Base-by-base conservation (phyloP, 2,797 vertebrate species). In the Scleropages formosus region DNA sequence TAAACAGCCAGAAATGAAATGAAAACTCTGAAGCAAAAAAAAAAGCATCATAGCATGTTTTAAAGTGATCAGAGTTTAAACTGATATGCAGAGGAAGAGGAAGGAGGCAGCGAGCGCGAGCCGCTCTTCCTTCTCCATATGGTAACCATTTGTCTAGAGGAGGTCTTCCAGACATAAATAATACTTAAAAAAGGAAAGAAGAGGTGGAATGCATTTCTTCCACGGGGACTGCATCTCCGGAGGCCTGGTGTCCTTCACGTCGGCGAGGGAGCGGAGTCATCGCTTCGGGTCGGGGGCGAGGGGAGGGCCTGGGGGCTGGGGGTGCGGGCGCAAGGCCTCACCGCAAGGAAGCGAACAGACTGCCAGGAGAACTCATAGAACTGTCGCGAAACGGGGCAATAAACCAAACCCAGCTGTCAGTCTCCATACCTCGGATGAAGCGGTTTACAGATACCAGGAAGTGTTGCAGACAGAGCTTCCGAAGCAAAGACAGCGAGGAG, bases 101-200 rank as follows among this genome's bases (percentile, higher is more conserved):
- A 69, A 51, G 46, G 8, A 31, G 26, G 26, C 24, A 56, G 18
- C n/a, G 79, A 76, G 74, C 65, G 74, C 73, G 31, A 51, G 46
- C 27, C n/a, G 8, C 73, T 79, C 77, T 82, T 77, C 76, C 63
- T 77, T 75, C 75, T 84, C 83, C 91, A 93, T 93, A 92, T 93
- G 92, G 91, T 88, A 91, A 89, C 90, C 91, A 93, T 93, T 93
- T 93, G 91, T 92, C 90, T 90, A 82, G 86, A 91, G 89, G 77
- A 82, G 80, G 72, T 78, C 83, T 81, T 81, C 79, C 79, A 83
- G 83, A 87, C 81, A 86, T 93, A 93, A 92, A 93, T 92, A 91
- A 93, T 89, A 91, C 87, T 89, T 91, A 89, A 90, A 90, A 65
- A 62, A 74, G 53, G 15, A 13, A 56, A 71, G 24, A 27, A 3